Base-by-base conservation (phyloP, 2,888 invertebrate species). In the Drosophila imparisetae region DNA sequence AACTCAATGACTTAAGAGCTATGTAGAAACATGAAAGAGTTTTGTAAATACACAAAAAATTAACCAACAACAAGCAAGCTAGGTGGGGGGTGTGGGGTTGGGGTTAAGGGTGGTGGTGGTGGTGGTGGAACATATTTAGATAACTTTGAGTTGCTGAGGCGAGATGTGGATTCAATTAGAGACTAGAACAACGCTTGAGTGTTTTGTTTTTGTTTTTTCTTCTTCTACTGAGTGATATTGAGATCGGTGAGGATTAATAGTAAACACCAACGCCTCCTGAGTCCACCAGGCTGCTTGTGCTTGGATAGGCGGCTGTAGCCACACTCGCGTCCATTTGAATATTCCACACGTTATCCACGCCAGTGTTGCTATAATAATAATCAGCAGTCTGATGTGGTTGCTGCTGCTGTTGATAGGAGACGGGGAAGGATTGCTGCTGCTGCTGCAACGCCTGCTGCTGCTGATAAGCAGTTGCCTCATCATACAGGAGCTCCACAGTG, bases 291-390 rank as follows among this genome's bases (percentile, higher is more conserved):
- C 48, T 30, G 15, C 38, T 34, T n/a, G 68, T 58, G 40, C 60
- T 64, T 48, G 80, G 81, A 72, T 71, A 91, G 0, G 81, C 40
- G 10, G 66, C 55, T 32, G 78, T 45, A 1, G 65, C 2, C 1
- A 40, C n/a, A 49, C 67, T 67, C 4, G 90, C 67, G 24, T 92
- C 91, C 89, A 91, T 92, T 78, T 91, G 91, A 40, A 93, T 92
- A 63, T 92, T 92, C 93, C 93, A 93, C 38, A 89, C 88, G 67
- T 93, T 92, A 66, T 93, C 92, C 48, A 88, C 83, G 13, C 88
- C 91, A 45, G 91, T 90, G 62, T 93, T 93, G 84, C 90, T 93
- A 73, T 93, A 93, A 64, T 91, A 93, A 63, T 91, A 92, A 49
- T 92, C 93, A 30, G 90, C 84, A 64, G 89, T 60, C 61, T 83